Evolutionary conservation across 2,888 invertebrate species (phyloP).

Genomic region (Julus scanicus): DNA sequence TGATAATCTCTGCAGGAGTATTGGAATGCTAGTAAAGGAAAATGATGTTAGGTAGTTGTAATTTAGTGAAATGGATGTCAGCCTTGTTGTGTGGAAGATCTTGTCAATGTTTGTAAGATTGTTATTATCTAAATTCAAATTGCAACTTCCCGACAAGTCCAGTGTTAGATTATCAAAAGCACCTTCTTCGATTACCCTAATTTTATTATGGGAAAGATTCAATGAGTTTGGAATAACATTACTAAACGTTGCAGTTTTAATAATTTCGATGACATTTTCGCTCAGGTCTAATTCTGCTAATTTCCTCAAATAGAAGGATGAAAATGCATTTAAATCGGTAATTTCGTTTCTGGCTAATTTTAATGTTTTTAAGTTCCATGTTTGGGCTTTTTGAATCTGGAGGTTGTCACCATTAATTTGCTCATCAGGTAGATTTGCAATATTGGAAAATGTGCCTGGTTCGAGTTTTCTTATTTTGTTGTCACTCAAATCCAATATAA

Average conservation of each 20-base stretch:
- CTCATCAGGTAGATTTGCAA: not conserved
- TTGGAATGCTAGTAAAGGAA: not conserved
- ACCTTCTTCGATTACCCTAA: not conserved
- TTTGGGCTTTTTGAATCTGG: not conserved
- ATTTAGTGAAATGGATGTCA: not conserved
- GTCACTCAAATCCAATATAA: not conserved
- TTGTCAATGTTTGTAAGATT: not conserved
- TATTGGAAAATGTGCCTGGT: conserved; percentile 2
- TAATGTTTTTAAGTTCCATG: not conserved
- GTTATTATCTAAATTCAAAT: not conserved
- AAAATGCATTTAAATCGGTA: not conserved
- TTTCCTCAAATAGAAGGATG: not conserved
- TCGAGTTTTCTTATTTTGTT: not conserved
- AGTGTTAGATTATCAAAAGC: not conserved
- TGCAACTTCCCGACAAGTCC: not conserved
- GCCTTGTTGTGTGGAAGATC: not conserved
- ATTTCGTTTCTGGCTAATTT: not conserved
- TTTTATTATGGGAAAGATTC: conserved; percentile 27
- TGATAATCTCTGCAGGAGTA: not conserved
- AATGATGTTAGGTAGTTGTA: not conserved
- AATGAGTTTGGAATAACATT: not conserved
- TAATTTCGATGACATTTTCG: not conserved
- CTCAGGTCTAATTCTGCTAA: not conserved
- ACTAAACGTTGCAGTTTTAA: not conserved
- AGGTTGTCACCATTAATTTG: not conserved